Percentiles rank a stretch among this genome's conserved stretches.
These are phyloP conservation scores for Panopea generosa DNA, from an alignment of 2,888 invertebrate species.

Conservation along the genomic window DNA sequence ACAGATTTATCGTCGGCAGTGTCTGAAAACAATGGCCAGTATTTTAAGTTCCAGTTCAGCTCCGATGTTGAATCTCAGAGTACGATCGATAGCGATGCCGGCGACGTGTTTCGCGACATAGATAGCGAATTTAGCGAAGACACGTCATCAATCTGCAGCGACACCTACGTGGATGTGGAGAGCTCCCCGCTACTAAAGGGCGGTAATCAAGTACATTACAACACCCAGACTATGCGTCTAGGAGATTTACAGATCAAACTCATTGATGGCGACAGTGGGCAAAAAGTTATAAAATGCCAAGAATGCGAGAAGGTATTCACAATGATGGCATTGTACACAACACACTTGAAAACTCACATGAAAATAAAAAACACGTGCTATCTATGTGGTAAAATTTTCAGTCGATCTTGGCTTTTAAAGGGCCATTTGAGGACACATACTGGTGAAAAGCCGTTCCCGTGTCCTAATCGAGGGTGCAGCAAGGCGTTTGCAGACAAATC, in stretches of 20 bases:
- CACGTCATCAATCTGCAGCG: slow-evolving; percentile 15
- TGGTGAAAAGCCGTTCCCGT: slow-evolving; percentile 82
- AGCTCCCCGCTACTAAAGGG: neutral
- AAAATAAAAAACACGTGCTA: slow-evolving; percentile 77
- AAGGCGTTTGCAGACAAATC: slow-evolving; percentile 84
- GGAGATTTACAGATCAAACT: slow-evolving; percentile 19
- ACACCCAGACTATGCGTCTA: neutral
- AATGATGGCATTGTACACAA: slow-evolving; percentile 66
- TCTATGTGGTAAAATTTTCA: slow-evolving; percentile 82
- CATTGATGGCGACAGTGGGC: slow-evolving; percentile 20
- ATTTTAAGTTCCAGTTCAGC: neutral
- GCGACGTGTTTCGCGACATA: too few species aligned
- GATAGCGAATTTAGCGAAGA: slow-evolving; percentile 27
- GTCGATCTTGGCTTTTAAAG: slow-evolving; percentile 83
- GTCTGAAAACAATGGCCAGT: too few species aligned
- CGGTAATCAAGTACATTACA: neutral
- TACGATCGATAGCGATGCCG: too few species aligned
- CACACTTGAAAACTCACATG: slow-evolving; percentile 74
- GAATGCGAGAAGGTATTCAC: slow-evolving; percentile 76
- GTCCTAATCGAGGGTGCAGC: slow-evolving; percentile 77
- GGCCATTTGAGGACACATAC: slow-evolving; percentile 84
- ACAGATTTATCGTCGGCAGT: too few species aligned
- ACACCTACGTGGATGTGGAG: slow-evolving; percentile 6
- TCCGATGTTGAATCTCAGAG: neutral
- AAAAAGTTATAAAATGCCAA: slow-evolving; percentile 66